Base-by-base conservation (phyloP, 1,140 invertebrate genomes). In the Eupristina koningsbergeri region DNA sequence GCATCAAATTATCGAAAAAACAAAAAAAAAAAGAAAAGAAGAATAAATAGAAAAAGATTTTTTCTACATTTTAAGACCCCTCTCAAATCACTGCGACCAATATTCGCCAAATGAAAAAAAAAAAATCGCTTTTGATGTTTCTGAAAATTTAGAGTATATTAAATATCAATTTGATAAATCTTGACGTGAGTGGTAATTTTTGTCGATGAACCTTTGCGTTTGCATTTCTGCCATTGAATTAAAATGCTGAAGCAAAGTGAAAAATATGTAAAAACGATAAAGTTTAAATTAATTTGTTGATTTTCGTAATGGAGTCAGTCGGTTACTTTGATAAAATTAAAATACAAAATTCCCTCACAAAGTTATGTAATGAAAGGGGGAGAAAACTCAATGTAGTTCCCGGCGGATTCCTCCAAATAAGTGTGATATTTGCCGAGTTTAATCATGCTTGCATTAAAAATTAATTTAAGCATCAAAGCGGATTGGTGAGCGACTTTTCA, bases 271-370 rank as follows among this genome's bases (percentile, higher is more conserved):
- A 7, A 11, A 64, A 64, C 29, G 61, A 31, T 5, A 19, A 64
- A 64, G 61, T 64, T 64, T 34, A 64, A 67, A 67, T 67, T 19
- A 67, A 73, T 45, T 73, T 47, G 69, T 13, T 73, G 39, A 45
- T 11, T 45, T 8, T 41, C 15, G n/a, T 45, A 73, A 73, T 45
- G 26, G n/a, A 29, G 36, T n/a, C 22, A 73, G 11, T 11, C 0
- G 41, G 2, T 41, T 73, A 5, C 11, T 41, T 47, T 41, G 41
- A 47, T 47, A 73, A 45, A n/a, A 29, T 73, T 73, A 73, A 73
- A 73, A 45, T 6, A 73, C 41, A 3, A 45, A 67, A 67, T 36
- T 67, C 64, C 22, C n/a, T 0, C 19, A 67, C 34, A 67, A 67
- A 67, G 15, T 34, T 71, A 26, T 13, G 6, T 26, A 71, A 26